Percentiles rank a stretch among this genome's conserved stretches.
Evolutionary conservation across 2,797 vertebrate species (phyloP).

Genomic region (Chiloscyllium punctatum): DNA sequence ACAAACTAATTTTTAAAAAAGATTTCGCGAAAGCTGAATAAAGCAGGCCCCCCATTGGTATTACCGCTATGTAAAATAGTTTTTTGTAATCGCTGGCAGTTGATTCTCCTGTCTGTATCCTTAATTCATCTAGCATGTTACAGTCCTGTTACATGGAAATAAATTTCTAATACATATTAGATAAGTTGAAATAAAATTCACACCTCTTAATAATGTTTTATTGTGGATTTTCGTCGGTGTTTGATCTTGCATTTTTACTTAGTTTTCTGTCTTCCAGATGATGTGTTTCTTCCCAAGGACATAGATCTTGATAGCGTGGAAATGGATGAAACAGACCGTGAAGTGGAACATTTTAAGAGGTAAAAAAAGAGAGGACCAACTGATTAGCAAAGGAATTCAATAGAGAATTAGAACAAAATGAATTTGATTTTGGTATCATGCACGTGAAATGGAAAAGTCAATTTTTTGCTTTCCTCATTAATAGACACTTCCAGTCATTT

Average conservation of each 20-base stretch:
- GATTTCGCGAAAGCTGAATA: background rate
- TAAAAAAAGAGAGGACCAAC: conserved; percentile 45
- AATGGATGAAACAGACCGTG: conserved; percentile 97
- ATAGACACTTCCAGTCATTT: background rate
- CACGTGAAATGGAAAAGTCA: background rate
- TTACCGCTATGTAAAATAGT: background rate
- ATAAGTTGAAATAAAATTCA: background rate
- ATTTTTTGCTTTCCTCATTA: background rate
- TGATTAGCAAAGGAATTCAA: background rate
- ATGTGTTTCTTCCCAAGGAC: conserved; percentile 99
- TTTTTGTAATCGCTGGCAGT: conserved; percentile 17
- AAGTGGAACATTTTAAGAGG: conserved; percentile 99
- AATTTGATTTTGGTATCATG: background rate
- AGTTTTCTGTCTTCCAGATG: conserved; percentile 65
- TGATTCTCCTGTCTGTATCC: background rate
- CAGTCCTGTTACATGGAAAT: background rate
- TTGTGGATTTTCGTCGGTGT: background rate
- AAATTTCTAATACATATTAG: background rate
- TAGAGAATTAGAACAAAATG: background rate
- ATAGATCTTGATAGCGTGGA: conserved; percentile 82
- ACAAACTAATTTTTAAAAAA: too few species aligned
- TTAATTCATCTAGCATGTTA: background rate
- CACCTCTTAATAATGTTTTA: background rate
- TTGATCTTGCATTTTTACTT: background rate
- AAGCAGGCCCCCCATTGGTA: background rate